A percentile compares a stretch with the other conserved stretches of the same genome.
Conservation (phyloP, 2,888 invertebrate species). For the Gasteruption jaculator region DNA sequence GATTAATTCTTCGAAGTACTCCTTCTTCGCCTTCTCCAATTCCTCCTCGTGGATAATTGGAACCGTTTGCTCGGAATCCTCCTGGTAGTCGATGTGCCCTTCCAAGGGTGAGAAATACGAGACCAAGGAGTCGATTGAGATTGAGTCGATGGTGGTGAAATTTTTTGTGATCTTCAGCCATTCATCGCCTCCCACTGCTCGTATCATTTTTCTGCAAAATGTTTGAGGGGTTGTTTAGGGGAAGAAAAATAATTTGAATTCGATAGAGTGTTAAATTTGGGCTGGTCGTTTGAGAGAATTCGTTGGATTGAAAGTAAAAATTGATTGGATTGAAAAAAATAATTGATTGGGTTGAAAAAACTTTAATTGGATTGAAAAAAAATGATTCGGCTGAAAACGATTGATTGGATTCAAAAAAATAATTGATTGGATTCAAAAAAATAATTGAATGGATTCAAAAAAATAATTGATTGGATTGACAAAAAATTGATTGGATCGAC, state of each 20-base stretch:
- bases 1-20: slow-evolving; percentile 28
- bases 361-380: background rate
- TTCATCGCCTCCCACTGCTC: slow-evolving; percentile 28
- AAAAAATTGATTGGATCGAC: no score
- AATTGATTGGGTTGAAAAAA: no score
- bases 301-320: background rate
- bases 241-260: no score
- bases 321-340: background rate
- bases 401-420: no score
- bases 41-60: slow-evolving; percentile 26
- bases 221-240: background rate
- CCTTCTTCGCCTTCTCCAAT: slow-evolving; percentile 32
- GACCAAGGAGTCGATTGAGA: slow-evolving; percentile 27
- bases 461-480: no score
- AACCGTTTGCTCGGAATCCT: slow-evolving; percentile 23
- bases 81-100: slow-evolving; percentile 32
- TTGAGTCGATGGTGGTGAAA: slow-evolving; percentile 28
- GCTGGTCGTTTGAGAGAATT: no score
- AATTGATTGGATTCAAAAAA: no score
- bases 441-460: no score
- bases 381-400: background rate
- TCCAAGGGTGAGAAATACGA: slow-evolving; percentile 36
- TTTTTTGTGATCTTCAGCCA: slow-evolving; percentile 31
- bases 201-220: slow-evolving; percentile 34
- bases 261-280: no score